Base-by-base conservation (phyloP, 1,140 invertebrate genomes). In the Diorhabda sublineata region DNA sequence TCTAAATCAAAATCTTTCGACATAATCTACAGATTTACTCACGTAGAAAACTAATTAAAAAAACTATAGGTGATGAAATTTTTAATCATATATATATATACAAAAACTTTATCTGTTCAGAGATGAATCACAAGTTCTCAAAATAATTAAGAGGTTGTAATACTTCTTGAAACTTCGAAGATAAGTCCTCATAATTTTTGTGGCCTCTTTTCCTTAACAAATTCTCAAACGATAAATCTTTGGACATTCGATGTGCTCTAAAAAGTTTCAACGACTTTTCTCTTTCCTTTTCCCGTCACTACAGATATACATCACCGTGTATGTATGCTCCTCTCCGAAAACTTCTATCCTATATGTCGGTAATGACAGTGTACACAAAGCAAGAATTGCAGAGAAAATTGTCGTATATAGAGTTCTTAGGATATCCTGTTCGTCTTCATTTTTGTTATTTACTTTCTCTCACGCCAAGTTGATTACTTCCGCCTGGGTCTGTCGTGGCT, bases 341-440 rank as follows among this genome's bases (percentile, higher is more conserved):
- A 62, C 42, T 52, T 8, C 47, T 62, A 45, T 62, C 61, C 44
- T 8, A 6, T 62, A 62, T 44, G 61, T 62, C 45, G 61, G 61
- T 62, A 62, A 62, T 62, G 61, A 62, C 61, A 45, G 61, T 62
- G 61, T 44, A 47, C 61, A 62, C 44, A 62, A 62, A 62, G 61
- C 61, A 62, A 62, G 42, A 52, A 62, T 11, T 44, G 61, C 61
- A n/a, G 61, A 45, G 61, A 62, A 62, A 62, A 62, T 62, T 62
- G 61, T 62, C 61, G 61, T 62, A 62, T 62, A 62, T 62, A 62
- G 42, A 43, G 61, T 62, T 52, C 61, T 42, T 3, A 62, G 61
- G 61, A 62, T 44, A 62, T 62, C 61, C 61, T 42, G 43, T 42
- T 62, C 44, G 42, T 62, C 61, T 62, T 62, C 44, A 62, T 62